Evolutionary conservation across 1,140 invertebrate species (phyloP).

Genomic region (Lasioglossum baleicum): DNA sequence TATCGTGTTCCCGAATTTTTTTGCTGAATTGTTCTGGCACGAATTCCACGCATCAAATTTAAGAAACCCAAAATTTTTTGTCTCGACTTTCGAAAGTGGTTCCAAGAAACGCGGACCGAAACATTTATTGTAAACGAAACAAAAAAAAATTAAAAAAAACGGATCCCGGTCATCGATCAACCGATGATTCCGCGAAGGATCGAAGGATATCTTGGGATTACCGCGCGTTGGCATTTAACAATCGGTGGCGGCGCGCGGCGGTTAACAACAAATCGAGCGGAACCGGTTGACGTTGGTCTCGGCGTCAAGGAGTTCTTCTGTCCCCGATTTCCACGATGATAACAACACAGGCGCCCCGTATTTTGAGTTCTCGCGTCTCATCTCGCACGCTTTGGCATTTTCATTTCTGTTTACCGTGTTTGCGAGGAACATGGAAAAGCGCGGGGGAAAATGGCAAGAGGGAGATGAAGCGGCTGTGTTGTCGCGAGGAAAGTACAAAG

Average conservation of each 20-base stretch:
- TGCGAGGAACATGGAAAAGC: too few species aligned
- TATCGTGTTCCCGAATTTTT: too few species aligned
- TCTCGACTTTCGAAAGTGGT: too few species aligned
- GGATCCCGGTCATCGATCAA: too few species aligned
- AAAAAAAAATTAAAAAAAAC: too few species aligned
- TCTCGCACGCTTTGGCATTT: background rate
- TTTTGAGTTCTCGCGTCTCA: background rate
- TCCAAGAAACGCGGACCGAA: too few species aligned
- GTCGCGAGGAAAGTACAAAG: slow-evolving; percentile 3
- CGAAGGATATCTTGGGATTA: background rate
- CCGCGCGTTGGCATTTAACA: slow-evolving; percentile 1
- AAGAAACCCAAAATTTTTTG: too few species aligned
- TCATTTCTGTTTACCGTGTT: background rate
- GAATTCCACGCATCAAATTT: too few species aligned
- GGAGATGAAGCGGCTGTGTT: background rate
- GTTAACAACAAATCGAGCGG: background rate
- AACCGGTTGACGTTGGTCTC: background rate
- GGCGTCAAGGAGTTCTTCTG: background rate
- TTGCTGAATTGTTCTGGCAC: too few species aligned
- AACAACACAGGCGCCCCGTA: background rate
- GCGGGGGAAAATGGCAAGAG: too few species aligned
- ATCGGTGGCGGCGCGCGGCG: background rate
- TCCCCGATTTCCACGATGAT: background rate
- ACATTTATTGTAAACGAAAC: too few species aligned
- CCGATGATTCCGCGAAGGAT: too few species aligned